A percentile compares a stretch with the other conserved stretches of the same genome.
phyloP scores from a whole-genome alignment of 2,797 vertebrate species.

The Lepus townsendii region DNA sequence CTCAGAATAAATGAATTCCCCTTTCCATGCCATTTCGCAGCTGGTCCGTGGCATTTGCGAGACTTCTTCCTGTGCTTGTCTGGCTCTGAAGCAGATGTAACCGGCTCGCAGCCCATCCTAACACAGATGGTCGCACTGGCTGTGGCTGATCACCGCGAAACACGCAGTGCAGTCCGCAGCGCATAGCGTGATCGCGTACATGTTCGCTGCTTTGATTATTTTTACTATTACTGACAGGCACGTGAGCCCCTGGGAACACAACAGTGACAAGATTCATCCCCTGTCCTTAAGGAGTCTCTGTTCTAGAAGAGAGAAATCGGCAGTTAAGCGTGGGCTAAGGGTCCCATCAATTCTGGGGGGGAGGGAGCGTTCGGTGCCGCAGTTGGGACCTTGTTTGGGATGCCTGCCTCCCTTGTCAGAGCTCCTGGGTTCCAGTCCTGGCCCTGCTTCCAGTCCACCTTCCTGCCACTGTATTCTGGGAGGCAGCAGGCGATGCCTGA shows the following conservation, averaged over 20 bases:
- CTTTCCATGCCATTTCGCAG: background rate
- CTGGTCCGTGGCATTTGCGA: background rate
- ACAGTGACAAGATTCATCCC: background rate
- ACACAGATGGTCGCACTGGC: background rate
- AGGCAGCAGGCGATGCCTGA: too few relatives aligned
- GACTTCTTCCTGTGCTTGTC: background rate
- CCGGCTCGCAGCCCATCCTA: too few relatives aligned
- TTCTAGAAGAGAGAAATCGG: background rate
- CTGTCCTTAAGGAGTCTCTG: background rate
- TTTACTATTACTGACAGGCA: constrained; percentile 23
- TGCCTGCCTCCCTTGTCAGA: too few relatives aligned
- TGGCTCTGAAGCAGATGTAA: background rate
- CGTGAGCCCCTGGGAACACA: background rate
- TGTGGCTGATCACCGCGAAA: constrained; percentile 5
- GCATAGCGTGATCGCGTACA: constrained; percentile 27
- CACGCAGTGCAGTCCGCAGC: background rate
- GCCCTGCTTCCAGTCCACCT: too few relatives aligned
- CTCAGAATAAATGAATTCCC: background rate
- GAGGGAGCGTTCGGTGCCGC: too few relatives aligned
- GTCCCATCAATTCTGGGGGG: too few relatives aligned
- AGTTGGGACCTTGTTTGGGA: too few relatives aligned
- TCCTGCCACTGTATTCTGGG: too few relatives aligned
- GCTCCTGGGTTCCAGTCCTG: too few relatives aligned
- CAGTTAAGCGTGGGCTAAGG: background rate
- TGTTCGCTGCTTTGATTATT: constrained; percentile 28